Base-by-base conservation (phyloP, 2,797 vertebrate genomes). In the Coluber constrictor region DNA sequence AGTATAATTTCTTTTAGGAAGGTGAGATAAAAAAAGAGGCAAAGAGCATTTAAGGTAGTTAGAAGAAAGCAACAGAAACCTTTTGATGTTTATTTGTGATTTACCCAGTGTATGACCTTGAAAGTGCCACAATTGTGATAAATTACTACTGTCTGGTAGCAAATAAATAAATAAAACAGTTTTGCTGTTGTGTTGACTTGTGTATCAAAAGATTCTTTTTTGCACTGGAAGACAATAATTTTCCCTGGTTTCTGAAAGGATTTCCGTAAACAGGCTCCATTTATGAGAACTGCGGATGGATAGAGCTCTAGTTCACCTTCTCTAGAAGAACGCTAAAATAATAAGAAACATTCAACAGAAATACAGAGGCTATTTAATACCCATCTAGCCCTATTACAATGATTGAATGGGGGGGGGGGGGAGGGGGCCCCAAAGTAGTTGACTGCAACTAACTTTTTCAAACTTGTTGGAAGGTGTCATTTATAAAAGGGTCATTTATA, bases 1-100 rank as follows among this genome's bases (percentile, higher is more conserved):
- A 86, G 86, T 87, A 90, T 93, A 66, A 90, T 90, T 90, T 83
- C 47, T 86, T 93, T 70, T 87, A 87, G 79, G 59, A 87, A 90
- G 16, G 79, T 57, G 32, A 93, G 89, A 90, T 83, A 83, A 90
- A 79, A 56, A 70, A 55, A 55, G n/a, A 56, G 7, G 10, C 32
- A 87, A 56, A 90, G 11, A 56, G 32, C 79, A 86, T 61, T 86
- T 63, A 10, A 47, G 70, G 23, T 63, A 56, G 74, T 90, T 92
- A 90, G 86, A 92, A 63, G 59, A 56, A 86, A 56, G 23, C 32
- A 66, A 54, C 47, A 86, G 88, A 90, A 90, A 54, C 13, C 47
- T 18, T 20, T 16, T 90, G n/a, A 61, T 59, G 23, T 93, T 32
- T 93, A 25, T 93, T 87, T 87, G 89, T 61, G 29, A 92, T 86